Evolutionary conservation across 2,113 vertebrate genomes (phyloP), one percentile per base, ranked within the genome.

Genomic region (Callocephalon fimbriatum): DNA sequence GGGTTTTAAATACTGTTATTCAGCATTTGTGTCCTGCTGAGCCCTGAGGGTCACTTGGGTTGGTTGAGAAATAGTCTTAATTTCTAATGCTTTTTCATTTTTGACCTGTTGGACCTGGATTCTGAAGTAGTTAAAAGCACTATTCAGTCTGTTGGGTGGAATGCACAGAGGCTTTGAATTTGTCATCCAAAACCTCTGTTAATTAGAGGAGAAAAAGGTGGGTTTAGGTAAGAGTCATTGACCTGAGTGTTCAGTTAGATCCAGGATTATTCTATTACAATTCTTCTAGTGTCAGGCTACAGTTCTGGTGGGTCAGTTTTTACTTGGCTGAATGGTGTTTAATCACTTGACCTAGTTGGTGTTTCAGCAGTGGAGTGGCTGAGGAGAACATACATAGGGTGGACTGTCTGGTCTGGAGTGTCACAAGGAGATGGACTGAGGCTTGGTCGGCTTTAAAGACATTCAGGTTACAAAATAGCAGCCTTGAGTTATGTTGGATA

Each of bases 141-240:
- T 45, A 3, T 56, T 50, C 19, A 7, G 0, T 31, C 6, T 0
- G 0, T 67, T 77, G 58, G 15, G 37, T 75, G 56, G 32, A 73
- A 56, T 38, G 20, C 47, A 15, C 29, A 29, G 38, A 37, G 20
- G 19, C 56, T 85, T 85, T 66, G 35, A 23, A 35, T 71, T 74
- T n/a, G 17, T 59, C 1, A 1, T 44, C 44, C 18, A n/a, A 54
- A 85, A 53, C 2, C 38, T 29, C 1, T 38, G 29, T 44, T 70
- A 21, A 65, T 31, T 61, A 23, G 6, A 48, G 37, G 32, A 35
- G 17, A 6, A 22, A 17, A 68, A 58, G 22, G 9, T 9, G 18
- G 7, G 31, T 10, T 74, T 62, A 40, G 35, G 26, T 18, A 56
- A 44, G 37, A 93, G 37, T 58, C 8, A 3, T 35, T 58, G 25